Base-by-base conservation (phyloP, 2,888 invertebrate species). In the Cataglyphis rosenhaueri region DNA sequence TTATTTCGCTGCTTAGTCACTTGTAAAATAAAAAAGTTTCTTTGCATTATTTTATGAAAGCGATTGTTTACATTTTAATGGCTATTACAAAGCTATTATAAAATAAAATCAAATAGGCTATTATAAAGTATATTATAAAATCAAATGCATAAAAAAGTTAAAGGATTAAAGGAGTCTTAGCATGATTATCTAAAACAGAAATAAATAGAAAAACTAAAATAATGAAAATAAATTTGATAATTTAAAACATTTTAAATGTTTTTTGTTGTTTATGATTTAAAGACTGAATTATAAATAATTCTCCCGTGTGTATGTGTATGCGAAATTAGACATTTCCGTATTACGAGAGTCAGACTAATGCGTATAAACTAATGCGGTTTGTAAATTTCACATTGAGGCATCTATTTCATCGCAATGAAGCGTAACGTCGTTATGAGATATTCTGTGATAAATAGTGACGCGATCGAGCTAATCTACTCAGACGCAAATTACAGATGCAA, bases 401-500 rank as follows among this genome's bases (percentile, higher is more conserved):
- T 65, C 35, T 52, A 25, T 64, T 32, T 74, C 44, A 62, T 8
- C 25, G 25, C 12, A 62, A 75, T 25, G 25, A 66, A 55, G 8
- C 3, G 38, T 38, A 38, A 35, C 35, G 35, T 75, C 25, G 21
- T 76, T 52, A 52, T 18, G 66, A 76, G 38, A 76, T 55, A n/a
- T 76, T 15, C 25, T 9, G 38, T 55, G 66, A 75, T 75, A 75
- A 75, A 18, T 41, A 44, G 35, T 25, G 52, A 55, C 25, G 52
- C 25, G 25, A 75, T 18, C 35, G 35, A 48, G 48, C 8, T 75
- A 25, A 75, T 75, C 65, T 65, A 75, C 35, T 4, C n/a, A 25
- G 8, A 38, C 12, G 64, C 41, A 29, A 44, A 74, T 65, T 52
- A 75, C 48, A 75, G 12, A 74, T 75, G 21, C 74, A 48, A 35